Conservation (phyloP, 2,113 vertebrate genomes). For the Marmota monax region DNA sequence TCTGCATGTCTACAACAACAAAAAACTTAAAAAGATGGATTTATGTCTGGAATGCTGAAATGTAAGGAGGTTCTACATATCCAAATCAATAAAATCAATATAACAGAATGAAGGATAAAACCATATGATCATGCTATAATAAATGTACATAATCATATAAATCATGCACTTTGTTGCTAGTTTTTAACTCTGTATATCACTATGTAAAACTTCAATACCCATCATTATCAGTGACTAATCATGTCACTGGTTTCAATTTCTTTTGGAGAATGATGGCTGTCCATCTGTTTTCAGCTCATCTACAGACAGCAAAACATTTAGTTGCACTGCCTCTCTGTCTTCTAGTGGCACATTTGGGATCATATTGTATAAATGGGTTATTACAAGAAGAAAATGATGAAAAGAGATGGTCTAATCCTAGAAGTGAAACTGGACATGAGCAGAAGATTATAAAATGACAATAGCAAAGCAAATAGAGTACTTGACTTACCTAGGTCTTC, state of each 20-base stretch:
- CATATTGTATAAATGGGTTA: not conserved
- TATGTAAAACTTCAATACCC: not conserved
- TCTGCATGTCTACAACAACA: no score
- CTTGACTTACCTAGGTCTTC: not conserved
- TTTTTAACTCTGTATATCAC: not conserved
- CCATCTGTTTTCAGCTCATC: not conserved
- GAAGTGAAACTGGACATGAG: not conserved
- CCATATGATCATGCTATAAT: not conserved
- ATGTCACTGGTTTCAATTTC: not conserved
- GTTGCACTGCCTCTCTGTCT: not conserved
- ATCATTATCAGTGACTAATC: not conserved
- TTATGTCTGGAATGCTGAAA: not conserved
- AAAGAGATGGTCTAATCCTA: not conserved
- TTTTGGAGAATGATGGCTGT: not conserved
- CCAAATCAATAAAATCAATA: not conserved
- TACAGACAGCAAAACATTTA: not conserved
- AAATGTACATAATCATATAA: not conserved
- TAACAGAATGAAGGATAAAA: not conserved
- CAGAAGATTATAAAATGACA: not conserved
- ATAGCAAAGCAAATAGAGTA: not conserved
- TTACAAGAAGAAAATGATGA: not conserved
- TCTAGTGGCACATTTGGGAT: not conserved
- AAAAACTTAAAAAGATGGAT: no score
- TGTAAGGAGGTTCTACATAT: not conserved
- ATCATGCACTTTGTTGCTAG: not conserved